phyloP scores from a whole-genome alignment of 2,113 vertebrate genomes.

The Xiphophorus hellerii region DNA sequence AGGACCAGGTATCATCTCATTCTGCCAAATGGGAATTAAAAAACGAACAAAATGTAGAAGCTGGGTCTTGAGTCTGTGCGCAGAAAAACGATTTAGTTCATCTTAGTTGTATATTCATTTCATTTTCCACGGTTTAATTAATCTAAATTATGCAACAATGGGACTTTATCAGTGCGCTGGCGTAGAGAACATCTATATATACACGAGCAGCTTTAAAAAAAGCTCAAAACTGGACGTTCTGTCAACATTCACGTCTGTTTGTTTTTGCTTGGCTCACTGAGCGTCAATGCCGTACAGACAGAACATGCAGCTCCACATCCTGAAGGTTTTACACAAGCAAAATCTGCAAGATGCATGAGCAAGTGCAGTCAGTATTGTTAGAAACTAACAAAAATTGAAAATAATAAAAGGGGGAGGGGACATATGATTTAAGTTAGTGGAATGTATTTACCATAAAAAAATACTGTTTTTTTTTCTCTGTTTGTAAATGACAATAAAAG shows the following conservation, averaged over 20 bases:
- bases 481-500: no score
- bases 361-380: background rate
- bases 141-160: no score
- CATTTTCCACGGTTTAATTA: no score
- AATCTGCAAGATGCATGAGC: background rate
- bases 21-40: background rate
- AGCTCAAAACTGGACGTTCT: background rate
- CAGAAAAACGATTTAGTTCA: no score
- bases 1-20: constrained; percentile 89
- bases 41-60: background rate
- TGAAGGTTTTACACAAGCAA: background rate
- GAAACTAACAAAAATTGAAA: no score
- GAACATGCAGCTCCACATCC: background rate
- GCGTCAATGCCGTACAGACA: background rate
- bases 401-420: no score
- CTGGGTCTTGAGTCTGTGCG: no score
- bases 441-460: no score
- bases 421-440: no score
- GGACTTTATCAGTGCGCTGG: background rate
- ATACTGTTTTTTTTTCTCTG: no score
- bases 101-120: no score
- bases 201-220: no score
- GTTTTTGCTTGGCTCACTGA: background rate
- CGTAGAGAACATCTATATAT: background rate
- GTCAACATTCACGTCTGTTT: constrained; percentile 8